Evolutionary conservation across 1,140 invertebrate genomes (phyloP).

Genomic region (Hyles euphorbiae): DNA sequence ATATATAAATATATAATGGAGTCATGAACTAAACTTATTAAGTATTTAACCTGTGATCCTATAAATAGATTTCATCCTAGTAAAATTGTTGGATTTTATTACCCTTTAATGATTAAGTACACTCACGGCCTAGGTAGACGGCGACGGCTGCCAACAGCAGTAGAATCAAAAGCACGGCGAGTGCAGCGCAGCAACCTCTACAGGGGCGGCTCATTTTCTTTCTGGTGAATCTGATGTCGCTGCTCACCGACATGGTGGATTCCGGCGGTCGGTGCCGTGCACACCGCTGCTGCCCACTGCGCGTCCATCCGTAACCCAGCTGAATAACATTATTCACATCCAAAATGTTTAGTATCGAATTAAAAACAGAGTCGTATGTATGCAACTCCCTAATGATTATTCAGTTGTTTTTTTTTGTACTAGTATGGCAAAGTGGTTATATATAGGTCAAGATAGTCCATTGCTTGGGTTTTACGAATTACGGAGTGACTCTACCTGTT

Average conservation of each 20-base stretch:
- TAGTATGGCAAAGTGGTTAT: no score
- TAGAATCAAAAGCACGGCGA: slow-evolving; percentile 88
- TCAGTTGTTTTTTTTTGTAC: no score
- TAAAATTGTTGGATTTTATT: no score
- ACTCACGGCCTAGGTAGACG: slow-evolving; percentile 93
- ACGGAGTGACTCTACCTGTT: no score
- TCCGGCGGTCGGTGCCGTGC: slow-evolving; percentile 61
- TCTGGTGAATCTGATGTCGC: slow-evolving; percentile 89
- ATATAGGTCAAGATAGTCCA: no score
- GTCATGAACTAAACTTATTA: no score
- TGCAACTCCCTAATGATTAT: no score
- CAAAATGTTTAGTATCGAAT: not conserved
- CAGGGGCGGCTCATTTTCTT: slow-evolving; percentile 87
- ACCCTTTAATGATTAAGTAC: not conserved
- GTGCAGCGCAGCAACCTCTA: slow-evolving; percentile 88
- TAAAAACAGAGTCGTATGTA: no score
- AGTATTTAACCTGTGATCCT: no score
- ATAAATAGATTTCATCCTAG: no score
- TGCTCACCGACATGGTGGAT: slow-evolving; percentile 88
- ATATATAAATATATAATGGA: no score
- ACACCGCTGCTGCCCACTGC: slow-evolving; percentile 45
- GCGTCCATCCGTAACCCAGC: slow-evolving; percentile 64
- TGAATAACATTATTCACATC: slow-evolving; percentile 17
- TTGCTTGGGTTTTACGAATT: no score
- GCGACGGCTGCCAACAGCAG: slow-evolving; percentile 86